Percentiles rank a stretch among this genome's conserved stretches.
phyloP scores from a whole-genome alignment of 2,113 vertebrate genomes.

The Phalacrocorax brasilianus region DNA sequence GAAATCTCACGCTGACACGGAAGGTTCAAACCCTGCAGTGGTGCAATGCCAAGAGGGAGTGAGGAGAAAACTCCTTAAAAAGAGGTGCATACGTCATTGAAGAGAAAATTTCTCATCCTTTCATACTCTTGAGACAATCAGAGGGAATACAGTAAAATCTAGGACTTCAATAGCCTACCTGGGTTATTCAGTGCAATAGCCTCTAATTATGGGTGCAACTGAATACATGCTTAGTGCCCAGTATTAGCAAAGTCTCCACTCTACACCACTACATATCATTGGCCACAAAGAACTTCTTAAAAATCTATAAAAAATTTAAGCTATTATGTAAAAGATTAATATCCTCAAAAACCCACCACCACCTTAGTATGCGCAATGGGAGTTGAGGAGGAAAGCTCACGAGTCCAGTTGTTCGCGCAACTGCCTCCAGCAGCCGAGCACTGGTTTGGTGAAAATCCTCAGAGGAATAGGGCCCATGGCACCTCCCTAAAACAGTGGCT shows the following conservation, averaged over 20 bases:
- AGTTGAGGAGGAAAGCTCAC: not conserved
- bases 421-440: not conserved
- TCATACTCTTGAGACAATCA: not conserved
- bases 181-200: not conserved
- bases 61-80: not conserved
- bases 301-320: not conserved
- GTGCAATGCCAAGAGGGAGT: not conserved
- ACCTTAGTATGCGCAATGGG: not conserved
- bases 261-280: too few species aligned
- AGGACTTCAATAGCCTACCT: fast-evolving
- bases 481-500: not conserved
- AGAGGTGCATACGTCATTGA: not conserved
- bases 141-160: not conserved
- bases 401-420: fast-evolving
- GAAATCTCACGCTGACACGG: not conserved
- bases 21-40: not conserved
- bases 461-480: not conserved
- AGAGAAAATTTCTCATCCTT: not conserved
- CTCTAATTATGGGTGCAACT: not conserved
- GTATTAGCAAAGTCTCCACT: not conserved
- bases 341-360: not conserved
- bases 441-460: not conserved
- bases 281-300: not conserved
- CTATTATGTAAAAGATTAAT: not conserved
- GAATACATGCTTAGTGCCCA: not conserved